phyloP scores from a whole-genome alignment of 2,797 vertebrate species.

The Periparus ater region DNA sequence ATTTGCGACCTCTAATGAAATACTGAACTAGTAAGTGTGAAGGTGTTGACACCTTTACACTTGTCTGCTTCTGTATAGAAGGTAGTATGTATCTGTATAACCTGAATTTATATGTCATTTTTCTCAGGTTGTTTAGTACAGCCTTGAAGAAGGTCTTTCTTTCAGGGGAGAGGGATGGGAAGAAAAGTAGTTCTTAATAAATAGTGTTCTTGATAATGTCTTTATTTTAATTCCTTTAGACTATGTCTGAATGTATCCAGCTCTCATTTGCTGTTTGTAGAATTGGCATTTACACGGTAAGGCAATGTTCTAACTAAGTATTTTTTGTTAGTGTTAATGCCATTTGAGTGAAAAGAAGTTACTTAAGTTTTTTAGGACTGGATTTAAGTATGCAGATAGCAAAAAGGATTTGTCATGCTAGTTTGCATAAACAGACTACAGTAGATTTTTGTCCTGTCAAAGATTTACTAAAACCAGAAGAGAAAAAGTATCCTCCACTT shows the following conservation, averaged over 20 bases:
- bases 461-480: neutral
- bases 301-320: conserved; percentile 34
- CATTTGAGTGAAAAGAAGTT: neutral
- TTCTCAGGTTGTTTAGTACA: neutral
- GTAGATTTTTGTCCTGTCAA: neutral
- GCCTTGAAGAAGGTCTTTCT: neutral
- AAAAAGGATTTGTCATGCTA: neutral
- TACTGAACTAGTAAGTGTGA: neutral
- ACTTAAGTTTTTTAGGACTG: neutral
- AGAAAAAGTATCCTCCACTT: neutral
- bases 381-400: neutral
- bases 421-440: neutral
- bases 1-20: neutral
- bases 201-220: conserved; percentile 60
- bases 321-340: conserved; percentile 23
- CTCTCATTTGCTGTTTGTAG: conserved; percentile 91
- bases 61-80: neutral
- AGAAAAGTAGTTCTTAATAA: neutral
- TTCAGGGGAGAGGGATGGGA: conserved; percentile 18
- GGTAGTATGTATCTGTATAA: neutral
- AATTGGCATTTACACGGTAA: conserved; percentile 93
- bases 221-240: conserved; percentile 77
- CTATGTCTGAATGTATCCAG: conserved; percentile 92
- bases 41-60: neutral
- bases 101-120: neutral